Evolutionary conservation across 1,140 invertebrate species (phyloP), one percentile per base, ranked within the genome.

Genomic region (Aplysia californica): DNA sequence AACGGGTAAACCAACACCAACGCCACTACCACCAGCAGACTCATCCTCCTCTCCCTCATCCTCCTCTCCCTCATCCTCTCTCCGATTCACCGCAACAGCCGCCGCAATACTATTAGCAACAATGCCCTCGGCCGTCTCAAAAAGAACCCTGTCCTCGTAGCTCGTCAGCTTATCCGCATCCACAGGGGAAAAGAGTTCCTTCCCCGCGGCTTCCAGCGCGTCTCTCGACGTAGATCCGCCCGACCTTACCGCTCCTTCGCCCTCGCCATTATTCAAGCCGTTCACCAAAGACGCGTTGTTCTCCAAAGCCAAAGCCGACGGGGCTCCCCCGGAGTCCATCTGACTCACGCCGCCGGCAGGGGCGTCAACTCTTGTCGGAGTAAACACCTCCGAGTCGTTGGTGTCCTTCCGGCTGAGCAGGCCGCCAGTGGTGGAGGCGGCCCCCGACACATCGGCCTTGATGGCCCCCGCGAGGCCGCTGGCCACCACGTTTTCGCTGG

Each of bases 121-220:
- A 36, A 66, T 65, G 35, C 36, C 58, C 26, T 59, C 59, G 15
- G 61, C 72, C 18, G 23, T 44, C n/a, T 78, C 31, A 65, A 36
- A 61, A 5, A 77, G 33, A 1, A 36, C 70, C 36, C 31, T 55
- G 41, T 72, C 70, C 35, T 72, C 70, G 35, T 39, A 20, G 21
- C 26, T 70, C 2, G 3, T 3, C 6, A 70, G 10, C 23, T 70
- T 36, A n/a, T 35, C 20, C 10, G 21, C 33, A 26, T 72, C 70
- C 33, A 72, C 44, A 23, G 70, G 70, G 35, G 70, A 72, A 26
- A 72, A 72, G 2, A 72, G 70, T 15, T 72, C 70, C 39, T 72
- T 61, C 15, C 44, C 10, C 44, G 44, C 10, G 44, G n/a, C n/a
- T n/a, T n/a, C n/a, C n/a, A n/a, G n/a, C n/a, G n/a, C n/a, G n/a